Conservation (phyloP, 2,888 invertebrate genomes). For the Sesamia inferens region DNA sequence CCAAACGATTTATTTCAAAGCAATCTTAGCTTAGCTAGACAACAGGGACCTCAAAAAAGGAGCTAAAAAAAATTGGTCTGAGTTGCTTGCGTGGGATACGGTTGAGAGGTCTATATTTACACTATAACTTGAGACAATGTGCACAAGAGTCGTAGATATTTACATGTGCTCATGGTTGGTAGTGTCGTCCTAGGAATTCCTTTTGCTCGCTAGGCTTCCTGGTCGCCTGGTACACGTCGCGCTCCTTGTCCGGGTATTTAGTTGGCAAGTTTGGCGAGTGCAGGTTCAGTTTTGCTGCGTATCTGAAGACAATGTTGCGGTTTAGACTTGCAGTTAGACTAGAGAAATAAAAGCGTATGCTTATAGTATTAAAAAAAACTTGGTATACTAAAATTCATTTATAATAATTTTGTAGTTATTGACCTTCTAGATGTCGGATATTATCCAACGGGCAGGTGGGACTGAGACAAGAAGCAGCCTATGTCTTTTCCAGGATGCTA, state of each 20-base stretch:
- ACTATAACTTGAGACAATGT: conserved; percentile 1
- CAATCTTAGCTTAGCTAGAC: neutral
- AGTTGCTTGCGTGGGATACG: no score
- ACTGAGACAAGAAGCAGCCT: no score
- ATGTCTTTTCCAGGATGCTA: no score
- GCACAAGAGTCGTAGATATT: neutral
- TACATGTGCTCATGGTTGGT: conserved; percentile 76
- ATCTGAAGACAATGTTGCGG: conserved; percentile 82
- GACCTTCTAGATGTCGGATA: neutral
- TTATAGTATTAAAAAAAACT: no score
- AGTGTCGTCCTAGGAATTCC: conserved; percentile 81
- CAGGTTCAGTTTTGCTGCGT: conserved; percentile 95
- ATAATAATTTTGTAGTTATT: no score
- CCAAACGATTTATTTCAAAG: neutral
- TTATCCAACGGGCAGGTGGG: no score
- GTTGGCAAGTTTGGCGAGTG: conserved; percentile 97
- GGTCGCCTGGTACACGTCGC: conserved; percentile 96
- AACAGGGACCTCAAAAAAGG: neutral
- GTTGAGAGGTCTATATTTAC: neutral
- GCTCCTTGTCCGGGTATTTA: conserved; percentile 95
- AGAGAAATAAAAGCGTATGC: no score
- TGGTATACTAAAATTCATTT: no score
- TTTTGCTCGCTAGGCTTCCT: conserved; percentile 89
- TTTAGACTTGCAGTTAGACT: neutral
- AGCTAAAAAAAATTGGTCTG: neutral